Evolutionary conservation across 2,797 vertebrate species (phyloP).

Genomic region (Lacerta bilineata): DNA sequence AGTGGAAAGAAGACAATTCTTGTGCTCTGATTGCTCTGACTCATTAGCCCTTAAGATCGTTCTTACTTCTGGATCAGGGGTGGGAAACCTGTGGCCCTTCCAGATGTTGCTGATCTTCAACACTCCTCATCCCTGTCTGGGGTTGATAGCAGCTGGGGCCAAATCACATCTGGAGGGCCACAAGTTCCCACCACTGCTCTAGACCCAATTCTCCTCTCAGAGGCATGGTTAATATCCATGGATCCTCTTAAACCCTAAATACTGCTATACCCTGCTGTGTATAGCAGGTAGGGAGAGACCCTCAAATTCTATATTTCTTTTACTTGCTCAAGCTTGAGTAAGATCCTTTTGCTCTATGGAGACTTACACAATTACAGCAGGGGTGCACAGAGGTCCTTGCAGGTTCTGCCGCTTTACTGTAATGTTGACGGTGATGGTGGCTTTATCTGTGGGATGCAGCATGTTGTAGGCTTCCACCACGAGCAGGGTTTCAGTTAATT

Average conservation of each 20-base stretch:
- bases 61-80: too few relatives aligned
- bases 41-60: background rate
- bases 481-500: conserved; percentile 19
- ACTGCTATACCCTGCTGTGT: too few relatives aligned
- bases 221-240: background rate
- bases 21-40: background rate
- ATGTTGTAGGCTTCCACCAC: conserved; percentile 73
- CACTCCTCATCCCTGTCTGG: too few relatives aligned
- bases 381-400: conserved; percentile 71
- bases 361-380: conserved; percentile 74
- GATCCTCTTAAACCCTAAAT: background rate
- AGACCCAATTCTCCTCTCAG: background rate
- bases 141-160: too few relatives aligned
- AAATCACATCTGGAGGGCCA: too few relatives aligned
- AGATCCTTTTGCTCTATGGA: background rate
- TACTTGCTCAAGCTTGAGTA: background rate
- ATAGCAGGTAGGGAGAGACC: background rate
- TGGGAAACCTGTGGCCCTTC: too few relatives aligned
- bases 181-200: too few relatives aligned
- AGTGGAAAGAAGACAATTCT: background rate
- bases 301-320: background rate
- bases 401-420: conserved; percentile 59
- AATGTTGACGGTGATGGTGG: conserved; percentile 56
- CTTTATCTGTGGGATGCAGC: background rate
- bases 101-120: too few relatives aligned